A percentile compares a stretch with the other conserved stretches of the same genome.
Evolutionary conservation across 1,140 invertebrate genomes (phyloP).

Genomic region (Drosophila bocqueti): DNA sequence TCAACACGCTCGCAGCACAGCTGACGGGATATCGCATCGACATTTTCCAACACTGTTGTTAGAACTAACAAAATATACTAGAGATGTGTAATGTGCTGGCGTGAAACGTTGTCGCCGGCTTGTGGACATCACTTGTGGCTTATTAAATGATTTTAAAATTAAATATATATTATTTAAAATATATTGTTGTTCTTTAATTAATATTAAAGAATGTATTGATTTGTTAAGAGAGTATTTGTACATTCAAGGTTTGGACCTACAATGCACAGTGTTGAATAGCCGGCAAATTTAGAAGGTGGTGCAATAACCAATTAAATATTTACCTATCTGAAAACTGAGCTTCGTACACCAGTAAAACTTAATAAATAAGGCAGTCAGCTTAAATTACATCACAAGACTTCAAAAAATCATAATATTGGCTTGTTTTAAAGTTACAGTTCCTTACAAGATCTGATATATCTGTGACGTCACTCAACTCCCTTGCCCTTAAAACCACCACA

Average conservation of each 20-base stretch:
- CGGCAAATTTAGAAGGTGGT: constrained; percentile 13
- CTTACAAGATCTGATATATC: background rate
- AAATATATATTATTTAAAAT: too few species aligned
- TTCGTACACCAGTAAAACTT: background rate
- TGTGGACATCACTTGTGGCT: too few species aligned
- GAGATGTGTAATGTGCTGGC: constrained; percentile 3
- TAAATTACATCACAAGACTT: background rate
- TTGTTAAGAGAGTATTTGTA: background rate
- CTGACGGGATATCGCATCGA: background rate
- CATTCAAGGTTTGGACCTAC: background rate
- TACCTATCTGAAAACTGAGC: background rate
- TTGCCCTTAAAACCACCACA: constrained; percentile 2
- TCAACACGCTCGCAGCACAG: constrained; percentile 35
- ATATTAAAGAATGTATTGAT: too few species aligned
- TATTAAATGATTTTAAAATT: background rate
- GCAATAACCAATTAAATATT: background rate
- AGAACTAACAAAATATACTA: background rate
- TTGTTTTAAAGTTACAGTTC: background rate
- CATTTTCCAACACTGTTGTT: constrained; percentile 18
- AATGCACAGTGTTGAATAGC: background rate
- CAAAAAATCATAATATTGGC: background rate
- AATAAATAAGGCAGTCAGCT: too few species aligned
- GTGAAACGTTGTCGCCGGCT: background rate
- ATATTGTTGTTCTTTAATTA: too few species aligned
- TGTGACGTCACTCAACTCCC: background rate